A percentile compares a stretch with the other conserved stretches of the same genome.
Evolutionary conservation across 2,888 invertebrate genomes (phyloP).

Genomic region (Sepioteuthis lessoniana): DNA sequence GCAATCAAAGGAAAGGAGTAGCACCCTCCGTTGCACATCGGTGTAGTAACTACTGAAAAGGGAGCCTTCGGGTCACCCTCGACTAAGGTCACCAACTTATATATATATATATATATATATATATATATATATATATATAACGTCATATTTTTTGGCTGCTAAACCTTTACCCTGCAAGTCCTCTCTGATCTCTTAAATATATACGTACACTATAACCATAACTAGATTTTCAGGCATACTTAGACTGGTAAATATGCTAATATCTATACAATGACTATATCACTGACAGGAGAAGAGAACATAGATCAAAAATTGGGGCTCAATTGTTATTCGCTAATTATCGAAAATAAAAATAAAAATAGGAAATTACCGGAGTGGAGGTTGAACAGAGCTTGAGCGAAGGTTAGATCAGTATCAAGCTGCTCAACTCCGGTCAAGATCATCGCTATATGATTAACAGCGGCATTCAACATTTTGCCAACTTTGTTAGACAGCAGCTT

Average conservation of each 20-base stretch:
- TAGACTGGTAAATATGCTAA: neutral
- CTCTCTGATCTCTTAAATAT: neutral
- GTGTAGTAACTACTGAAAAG: too few species aligned
- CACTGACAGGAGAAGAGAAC: neutral
- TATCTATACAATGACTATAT: neutral
- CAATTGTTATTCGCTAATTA: neutral
- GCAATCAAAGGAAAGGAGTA: too few species aligned
- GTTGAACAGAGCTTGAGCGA: neutral
- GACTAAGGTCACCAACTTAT: too few species aligned
- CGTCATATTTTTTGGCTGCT: neutral
- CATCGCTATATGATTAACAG: neutral
- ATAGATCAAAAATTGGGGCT: neutral
- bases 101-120: constrained; percentile 40
- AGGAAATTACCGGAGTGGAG: neutral
- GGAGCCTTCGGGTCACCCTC: too few species aligned
- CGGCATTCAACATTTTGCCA: neutral
- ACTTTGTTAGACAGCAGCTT: neutral
- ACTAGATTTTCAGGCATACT: too few species aligned
- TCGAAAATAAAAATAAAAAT: neutral
- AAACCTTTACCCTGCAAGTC: too few species aligned
- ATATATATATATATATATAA: constrained; percentile 20
- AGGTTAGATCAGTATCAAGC: neutral
- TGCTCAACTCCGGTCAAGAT: neutral
- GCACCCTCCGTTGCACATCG: too few species aligned
- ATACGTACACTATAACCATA: neutral